Evolutionary conservation across 2,797 vertebrate species (phyloP), one percentile per base, ranked within the genome.

Genomic region (Lepilemur septentrionalis): DNA sequence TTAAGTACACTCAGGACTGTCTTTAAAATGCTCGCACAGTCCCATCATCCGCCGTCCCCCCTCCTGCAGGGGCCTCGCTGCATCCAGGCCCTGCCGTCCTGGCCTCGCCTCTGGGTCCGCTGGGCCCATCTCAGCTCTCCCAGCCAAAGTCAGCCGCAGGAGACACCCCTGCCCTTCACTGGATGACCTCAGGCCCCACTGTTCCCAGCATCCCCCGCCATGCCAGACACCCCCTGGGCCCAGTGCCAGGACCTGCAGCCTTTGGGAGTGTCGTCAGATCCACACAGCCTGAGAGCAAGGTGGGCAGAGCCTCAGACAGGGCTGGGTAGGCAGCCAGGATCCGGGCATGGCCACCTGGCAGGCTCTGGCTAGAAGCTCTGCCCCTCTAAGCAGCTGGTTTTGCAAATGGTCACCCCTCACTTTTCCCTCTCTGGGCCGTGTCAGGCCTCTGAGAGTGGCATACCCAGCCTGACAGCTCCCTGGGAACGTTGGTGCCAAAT

Each of bases 41-140:
- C 15, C 30, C 0, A 17, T 70, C 11, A 3, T 7, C 22, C 41
- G 50, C 14, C 15, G 12, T 48, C 46, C 8, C 8, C n/a, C n/a
- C 9, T 48, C 32, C 25, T 52, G 25, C 17, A 3, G 7, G 48
- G 28, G 15, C 13, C 38, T n/a, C 30, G 10, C 43, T 15, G 8
- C 32, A 43, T n/a, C 57, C 28, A 20, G 28, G 10, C 8, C 11
- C 52, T 20, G 23, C 32, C 4, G 20, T 57, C 32, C 38, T 35
- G 30, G 25, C 32, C 4, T 7, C 1, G 0, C 8, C 13, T 9
- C 17, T 32, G n/a, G 35, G 2, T n/a, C 23, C 11, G 14, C 7
- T 14, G 14, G 48, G 32, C 25, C 69, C 25, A 41, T 76, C 25
- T 9, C 9, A 32, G n/a, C 55, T 73, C 8, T 25, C 3, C n/a